Evolutionary conservation across 1,140 invertebrate species (phyloP), one percentile per base, ranked within the genome.

Genomic region (Arctopsyche grandis): DNA sequence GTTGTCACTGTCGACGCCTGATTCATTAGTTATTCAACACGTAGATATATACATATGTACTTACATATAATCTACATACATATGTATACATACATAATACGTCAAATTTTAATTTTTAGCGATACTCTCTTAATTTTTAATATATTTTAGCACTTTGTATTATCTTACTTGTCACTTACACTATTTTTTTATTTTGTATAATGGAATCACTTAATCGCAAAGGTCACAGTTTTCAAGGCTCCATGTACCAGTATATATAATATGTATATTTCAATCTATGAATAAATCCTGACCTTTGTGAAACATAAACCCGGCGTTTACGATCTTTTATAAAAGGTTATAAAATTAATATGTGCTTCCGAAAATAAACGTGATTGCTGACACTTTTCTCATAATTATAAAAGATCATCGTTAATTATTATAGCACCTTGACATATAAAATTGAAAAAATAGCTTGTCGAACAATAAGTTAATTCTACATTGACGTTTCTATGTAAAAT

Each of bases 341-440:
- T 21, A 1, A 19, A 60, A 60, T 60, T 16, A 21, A 60, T 60
- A 19, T 1, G 7, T 38, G 29, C 7, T 38, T 38, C 29, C 29
- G n/a, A 38, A 38, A 38, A 38, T 38, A 7, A 38, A 38, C 29
- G 29, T 7, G 29, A 38, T 38, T 38, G 29, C 29, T 7, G 29
- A 38, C 3, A 38, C 29, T 38, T 38, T 4, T 38, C 29, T 1
- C 29, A 38, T 38, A 38, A 38, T 38, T 38, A 38, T 38, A 38
- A 1, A 7, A 38, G 29, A 19, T 19, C 1, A 60, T 19, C 9
- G 21, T 21, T 60, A 19, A n/a, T 19, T 60, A 60, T 60, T 60
- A 19, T 60, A 60, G 9, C 56, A 60, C 56, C 56, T 60, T 60
- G 56, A 60, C 56, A 60, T 21, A 60, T 9, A 60, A 60, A 60